Evolutionary conservation across 2,797 vertebrate species (phyloP).

Genomic region (Sebastes flavidus): DNA sequence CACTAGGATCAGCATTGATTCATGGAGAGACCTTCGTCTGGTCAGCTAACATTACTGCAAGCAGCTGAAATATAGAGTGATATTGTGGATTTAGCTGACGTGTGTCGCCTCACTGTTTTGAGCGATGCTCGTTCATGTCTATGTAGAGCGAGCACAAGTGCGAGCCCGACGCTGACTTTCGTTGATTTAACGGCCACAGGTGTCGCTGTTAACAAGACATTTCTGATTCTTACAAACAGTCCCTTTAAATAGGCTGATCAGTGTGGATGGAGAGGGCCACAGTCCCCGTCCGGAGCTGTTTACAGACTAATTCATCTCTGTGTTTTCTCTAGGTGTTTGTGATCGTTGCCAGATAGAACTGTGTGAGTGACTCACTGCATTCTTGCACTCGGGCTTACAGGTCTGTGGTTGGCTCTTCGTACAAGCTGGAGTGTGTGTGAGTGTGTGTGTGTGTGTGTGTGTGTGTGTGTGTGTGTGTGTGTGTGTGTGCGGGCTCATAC

Average conservation of each 20-base stretch:
- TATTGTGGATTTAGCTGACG: no score
- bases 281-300: constrained; percentile 1
- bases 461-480: background rate
- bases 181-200: no score
- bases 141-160: no score
- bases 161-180: no score
- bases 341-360: background rate
- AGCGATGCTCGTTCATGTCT: no score
- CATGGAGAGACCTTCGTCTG: no score
- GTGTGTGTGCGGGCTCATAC: background rate
- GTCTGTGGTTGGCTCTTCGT: background rate
- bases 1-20: no score
- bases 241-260: background rate
- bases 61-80: no score
- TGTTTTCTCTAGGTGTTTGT: constrained; percentile 3
- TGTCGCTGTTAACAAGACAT: no score
- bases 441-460: background rate
- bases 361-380: background rate
- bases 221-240: no score
- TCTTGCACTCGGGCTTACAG: background rate
- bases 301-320: background rate
- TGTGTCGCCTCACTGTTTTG: no score
- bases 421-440: background rate
- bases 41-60: no score
- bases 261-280: background rate